phyloP scores from a whole-genome alignment of 2,888 invertebrate genomes.

The Tenodera sinensis region DNA sequence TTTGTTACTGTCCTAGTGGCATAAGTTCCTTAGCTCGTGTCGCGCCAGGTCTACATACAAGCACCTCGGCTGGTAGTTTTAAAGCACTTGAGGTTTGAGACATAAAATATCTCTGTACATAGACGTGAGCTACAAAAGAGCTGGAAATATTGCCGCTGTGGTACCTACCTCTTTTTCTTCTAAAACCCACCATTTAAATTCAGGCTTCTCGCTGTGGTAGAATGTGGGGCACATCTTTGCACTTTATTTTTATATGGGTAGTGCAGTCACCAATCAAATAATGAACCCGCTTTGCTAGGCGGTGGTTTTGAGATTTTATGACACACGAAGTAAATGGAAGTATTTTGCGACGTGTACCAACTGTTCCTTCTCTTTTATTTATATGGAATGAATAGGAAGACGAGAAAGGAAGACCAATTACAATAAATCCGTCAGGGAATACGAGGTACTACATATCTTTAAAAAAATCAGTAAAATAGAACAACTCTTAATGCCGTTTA shows the following conservation, averaged over 20 bases:
- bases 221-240: neutral
- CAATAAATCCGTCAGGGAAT: neutral
- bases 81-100: too few species aligned
- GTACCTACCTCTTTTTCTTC: neutral
- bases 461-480: neutral
- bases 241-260: neutral
- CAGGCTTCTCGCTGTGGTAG: neutral
- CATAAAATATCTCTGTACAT: too few species aligned
- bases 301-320: neutral
- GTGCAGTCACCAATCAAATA: neutral
- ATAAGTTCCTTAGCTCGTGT: too few species aligned
- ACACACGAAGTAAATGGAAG: neutral
- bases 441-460: neutral
- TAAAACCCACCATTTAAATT: neutral
- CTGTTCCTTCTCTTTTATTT: neutral
- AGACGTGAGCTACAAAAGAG: too few species aligned
- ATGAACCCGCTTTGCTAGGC: neutral
- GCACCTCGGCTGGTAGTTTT: too few species aligned
- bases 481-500: neutral
- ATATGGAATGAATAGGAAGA: neutral
- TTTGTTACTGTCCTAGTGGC: too few species aligned
- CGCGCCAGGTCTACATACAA: too few species aligned
- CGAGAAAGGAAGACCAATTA: neutral
- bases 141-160: too few species aligned
- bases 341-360: neutral